Evolutionary conservation across 2,113 vertebrate genomes (phyloP).

Genomic region (Bolborhynchus lineola): DNA sequence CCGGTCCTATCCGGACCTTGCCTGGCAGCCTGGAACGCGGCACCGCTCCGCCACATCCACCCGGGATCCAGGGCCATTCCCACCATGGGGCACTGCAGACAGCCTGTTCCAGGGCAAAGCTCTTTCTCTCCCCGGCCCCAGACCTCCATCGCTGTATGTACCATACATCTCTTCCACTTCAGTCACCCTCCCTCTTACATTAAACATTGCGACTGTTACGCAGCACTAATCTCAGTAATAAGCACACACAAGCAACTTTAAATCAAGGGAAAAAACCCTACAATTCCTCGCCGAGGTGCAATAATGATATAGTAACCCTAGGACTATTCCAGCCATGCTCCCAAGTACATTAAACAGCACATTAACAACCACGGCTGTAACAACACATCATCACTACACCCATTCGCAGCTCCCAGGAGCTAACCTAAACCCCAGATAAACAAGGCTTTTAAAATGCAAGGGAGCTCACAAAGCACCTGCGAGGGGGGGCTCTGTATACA

Average conservation of each 20-base stretch:
- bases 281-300: not conserved
- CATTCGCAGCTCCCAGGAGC: not conserved
- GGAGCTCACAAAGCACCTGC: constrained; percentile 27
- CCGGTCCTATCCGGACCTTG: not conserved
- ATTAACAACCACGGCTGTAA: not conserved
- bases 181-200: not conserved
- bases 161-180: not conserved
- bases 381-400: not conserved
- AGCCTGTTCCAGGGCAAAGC: not conserved
- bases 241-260: not conserved
- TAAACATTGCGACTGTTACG: not conserved
- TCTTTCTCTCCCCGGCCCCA: not conserved
- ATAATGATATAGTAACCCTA: not conserved
- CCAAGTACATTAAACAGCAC: not conserved
- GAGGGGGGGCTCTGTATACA: not conserved
- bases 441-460: constrained; percentile 11
- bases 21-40: not conserved
- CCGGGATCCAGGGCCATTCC: not conserved
- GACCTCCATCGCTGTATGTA: not conserved
- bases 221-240: not conserved
- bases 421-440: not conserved
- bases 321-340: not conserved
- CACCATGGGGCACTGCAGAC: rapidly evolving
- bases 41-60: not conserved
- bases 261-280: not conserved